phyloP scores from a whole-genome alignment of 2,797 vertebrate genomes.

The Cygnus olor region DNA sequence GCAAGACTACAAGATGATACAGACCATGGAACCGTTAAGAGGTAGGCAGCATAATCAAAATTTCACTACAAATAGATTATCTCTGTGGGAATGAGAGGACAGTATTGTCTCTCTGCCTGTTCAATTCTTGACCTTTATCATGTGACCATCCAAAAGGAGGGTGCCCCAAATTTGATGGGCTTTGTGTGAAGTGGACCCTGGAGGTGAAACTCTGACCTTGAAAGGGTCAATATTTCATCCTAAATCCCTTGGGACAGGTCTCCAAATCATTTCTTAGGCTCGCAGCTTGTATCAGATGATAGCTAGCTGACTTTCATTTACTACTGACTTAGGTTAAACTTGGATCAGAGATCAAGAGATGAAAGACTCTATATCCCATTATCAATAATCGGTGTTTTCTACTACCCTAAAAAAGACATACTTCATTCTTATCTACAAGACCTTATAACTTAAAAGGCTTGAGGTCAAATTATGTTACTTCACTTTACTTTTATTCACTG shows the following conservation, averaged over 20 bases:
- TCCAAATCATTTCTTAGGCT: slow-evolving; percentile 22
- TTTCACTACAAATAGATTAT: not conserved
- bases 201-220: slow-evolving; percentile 37
- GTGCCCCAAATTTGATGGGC: not conserved
- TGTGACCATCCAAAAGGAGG: not conserved
- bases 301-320: slow-evolving; percentile 62
- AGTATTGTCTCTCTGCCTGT: not conserved
- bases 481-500: slow-evolving; percentile 58
- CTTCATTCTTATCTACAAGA: slow-evolving; percentile 63
- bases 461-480: slow-evolving; percentile 53
- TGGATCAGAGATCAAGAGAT: slow-evolving; percentile 66
- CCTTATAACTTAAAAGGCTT: slow-evolving; percentile 56
- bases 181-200: slow-evolving; percentile 23
- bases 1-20: not conserved
- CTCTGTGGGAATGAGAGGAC: not conserved
- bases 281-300: slow-evolving; percentile 48
- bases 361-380: slow-evolving; percentile 55
- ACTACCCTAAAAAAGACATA: slow-evolving; percentile 22
- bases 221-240: slow-evolving; percentile 44
- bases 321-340: slow-evolving; percentile 58
- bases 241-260: not conserved
- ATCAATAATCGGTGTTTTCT: slow-evolving; percentile 52
- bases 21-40: not conserved
- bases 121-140: slow-evolving; percentile 11
- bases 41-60: not conserved